Percentiles rank a stretch among this genome's conserved stretches.
phyloP scores from a whole-genome alignment of 2,797 vertebrate genomes.

The Peromyscus eremicus region DNA sequence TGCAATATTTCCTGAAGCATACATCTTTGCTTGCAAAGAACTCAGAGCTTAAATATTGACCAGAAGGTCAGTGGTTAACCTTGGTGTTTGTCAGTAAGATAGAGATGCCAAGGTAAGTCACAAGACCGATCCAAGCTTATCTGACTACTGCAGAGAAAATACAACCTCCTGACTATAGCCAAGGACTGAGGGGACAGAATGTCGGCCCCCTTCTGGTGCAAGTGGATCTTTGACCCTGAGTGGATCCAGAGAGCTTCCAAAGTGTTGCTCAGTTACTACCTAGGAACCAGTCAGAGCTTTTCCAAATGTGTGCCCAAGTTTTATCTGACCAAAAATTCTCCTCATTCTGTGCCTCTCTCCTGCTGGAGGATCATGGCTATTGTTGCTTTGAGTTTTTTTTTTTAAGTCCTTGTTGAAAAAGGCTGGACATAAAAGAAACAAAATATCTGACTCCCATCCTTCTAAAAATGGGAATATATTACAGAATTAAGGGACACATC shows the following conservation, averaged over 20 bases:
- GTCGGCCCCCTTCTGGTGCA: not conserved
- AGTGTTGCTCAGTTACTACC: not conserved
- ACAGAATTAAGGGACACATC: conserved; percentile 36
- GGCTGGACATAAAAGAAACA: not conserved
- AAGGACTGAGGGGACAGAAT: not conserved
- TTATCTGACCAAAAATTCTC: not conserved
- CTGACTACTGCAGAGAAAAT: not conserved
- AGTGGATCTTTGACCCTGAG: not conserved
- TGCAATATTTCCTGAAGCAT: accelerated
- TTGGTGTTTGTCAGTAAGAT: not conserved
- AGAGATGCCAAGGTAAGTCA: not conserved
- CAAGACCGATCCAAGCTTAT: not conserved
- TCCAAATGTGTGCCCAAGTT: not conserved
- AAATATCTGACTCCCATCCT: conserved; percentile 1
- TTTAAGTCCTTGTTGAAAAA: conserved; percentile 35
- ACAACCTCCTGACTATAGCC: not conserved
- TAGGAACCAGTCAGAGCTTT: not conserved
- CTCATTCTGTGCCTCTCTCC: not conserved
- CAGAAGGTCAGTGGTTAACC: not conserved
- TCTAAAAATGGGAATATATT: conserved; percentile 48
- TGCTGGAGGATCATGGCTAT: not conserved
- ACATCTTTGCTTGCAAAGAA: not conserved
- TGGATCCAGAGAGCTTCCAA: not conserved
- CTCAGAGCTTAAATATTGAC: not conserved
- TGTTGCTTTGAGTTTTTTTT: not conserved